Evolutionary conservation across 1,140 invertebrate genomes (phyloP).

Genomic region (Lordiphosa mommai): DNA sequence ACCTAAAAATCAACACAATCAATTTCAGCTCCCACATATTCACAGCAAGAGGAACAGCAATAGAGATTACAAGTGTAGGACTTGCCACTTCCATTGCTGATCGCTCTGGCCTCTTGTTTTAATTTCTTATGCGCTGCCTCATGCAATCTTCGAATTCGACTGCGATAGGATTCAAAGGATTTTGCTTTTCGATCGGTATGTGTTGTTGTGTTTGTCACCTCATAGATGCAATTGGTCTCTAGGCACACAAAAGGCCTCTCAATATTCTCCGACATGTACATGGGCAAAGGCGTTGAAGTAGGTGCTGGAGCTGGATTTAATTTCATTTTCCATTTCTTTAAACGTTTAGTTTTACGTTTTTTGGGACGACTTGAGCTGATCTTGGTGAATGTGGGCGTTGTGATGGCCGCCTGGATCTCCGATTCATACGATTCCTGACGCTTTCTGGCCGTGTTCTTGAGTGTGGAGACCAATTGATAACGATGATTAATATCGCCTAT

Average conservation of each 20-base stretch:
- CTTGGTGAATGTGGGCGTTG: constrained; percentile 4
- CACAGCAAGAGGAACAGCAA: constrained; percentile 17
- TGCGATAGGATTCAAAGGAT: not conserved
- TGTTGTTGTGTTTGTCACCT: constrained; percentile 1
- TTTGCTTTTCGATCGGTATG: not conserved
- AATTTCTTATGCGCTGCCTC: not conserved
- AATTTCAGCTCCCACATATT: not conserved
- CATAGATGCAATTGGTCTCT: constrained; percentile 2
- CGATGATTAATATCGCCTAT: constrained; percentile 36
- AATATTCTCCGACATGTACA: too few species aligned
- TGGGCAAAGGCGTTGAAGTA: too few species aligned
- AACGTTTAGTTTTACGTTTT: not conserved
- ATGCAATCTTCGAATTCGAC: constrained; percentile 17
- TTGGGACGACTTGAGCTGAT: not conserved
- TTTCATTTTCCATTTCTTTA: not conserved
- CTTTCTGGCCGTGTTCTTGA: constrained; percentile 2
- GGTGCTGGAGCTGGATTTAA: not conserved
- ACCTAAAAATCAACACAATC: not conserved
- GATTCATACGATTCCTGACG: constrained; percentile 20
- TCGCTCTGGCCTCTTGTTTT: not conserved
- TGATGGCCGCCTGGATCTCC: constrained; percentile 51
- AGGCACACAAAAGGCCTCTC: not conserved
- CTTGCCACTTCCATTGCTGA: constrained; percentile 3
- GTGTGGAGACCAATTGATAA: constrained; percentile 17
- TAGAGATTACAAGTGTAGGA: not conserved